These are phyloP conservation scores for Drosophila prolongata DNA, from an alignment of 2,888 invertebrate species.

Conservation along the genomic window DNA sequence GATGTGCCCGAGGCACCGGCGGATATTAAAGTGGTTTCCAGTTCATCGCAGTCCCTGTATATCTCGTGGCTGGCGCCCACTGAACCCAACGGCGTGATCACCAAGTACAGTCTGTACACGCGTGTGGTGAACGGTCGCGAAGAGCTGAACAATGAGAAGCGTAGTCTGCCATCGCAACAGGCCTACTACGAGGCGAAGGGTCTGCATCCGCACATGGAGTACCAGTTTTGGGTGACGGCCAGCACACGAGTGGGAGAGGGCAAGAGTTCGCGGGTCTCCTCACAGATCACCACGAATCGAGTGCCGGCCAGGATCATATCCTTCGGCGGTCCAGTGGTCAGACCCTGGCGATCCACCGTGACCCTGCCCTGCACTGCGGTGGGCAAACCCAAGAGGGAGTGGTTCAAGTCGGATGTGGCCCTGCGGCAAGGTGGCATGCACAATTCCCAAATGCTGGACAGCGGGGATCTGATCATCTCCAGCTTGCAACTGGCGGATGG, in stretches of 20 bases:
- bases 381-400: constrained; percentile 88
- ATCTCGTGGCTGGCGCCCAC: constrained; percentile 91
- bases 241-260: constrained; percentile 92
- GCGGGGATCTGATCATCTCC: constrained; percentile 88
- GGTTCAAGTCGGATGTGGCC: constrained; percentile 87
- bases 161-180: constrained; percentile 87
- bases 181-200: constrained; percentile 88
- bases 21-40: constrained; percentile 91
- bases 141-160: constrained; percentile 89
- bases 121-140: constrained; percentile 88
- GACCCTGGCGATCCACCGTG: constrained; percentile 89
- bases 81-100: constrained; percentile 91
- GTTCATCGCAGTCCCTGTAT: constrained; percentile 89
- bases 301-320: constrained; percentile 90
- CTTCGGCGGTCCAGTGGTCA: constrained; percentile 88
- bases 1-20: constrained; percentile 92
- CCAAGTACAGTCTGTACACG: constrained; percentile 90
- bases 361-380: constrained; percentile 88
- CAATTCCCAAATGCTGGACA: constrained; percentile 87
- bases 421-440: constrained; percentile 86
- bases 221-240: constrained; percentile 92
- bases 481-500: constrained; percentile 88
- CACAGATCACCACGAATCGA: constrained; percentile 88
- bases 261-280: constrained; percentile 88
- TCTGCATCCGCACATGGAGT: constrained; percentile 89